These are phyloP conservation scores for Eretmocerus hayati DNA, from an alignment of 2,888 invertebrate species.

Conservation along the genomic window DNA sequence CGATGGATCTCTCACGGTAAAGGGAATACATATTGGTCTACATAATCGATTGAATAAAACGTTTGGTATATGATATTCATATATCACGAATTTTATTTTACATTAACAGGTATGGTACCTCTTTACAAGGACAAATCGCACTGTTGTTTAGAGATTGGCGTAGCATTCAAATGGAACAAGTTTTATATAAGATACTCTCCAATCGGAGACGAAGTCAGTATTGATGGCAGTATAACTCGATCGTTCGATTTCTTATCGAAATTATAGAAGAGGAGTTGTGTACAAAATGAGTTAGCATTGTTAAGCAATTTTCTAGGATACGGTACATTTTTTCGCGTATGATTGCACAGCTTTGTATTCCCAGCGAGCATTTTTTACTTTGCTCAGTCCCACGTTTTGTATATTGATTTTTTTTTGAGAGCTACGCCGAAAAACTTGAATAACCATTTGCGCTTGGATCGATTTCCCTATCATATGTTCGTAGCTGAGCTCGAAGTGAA, in stretches of 20 bases:
- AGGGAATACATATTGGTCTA: too few species aligned
- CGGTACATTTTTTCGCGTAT: constrained; percentile 2
- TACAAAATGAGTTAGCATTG: constrained; percentile 16
- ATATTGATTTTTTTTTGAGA: too few species aligned
- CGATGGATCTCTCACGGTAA: too few species aligned
- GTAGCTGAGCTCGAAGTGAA: constrained; percentile 5
- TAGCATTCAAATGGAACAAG: constrained; percentile 18
- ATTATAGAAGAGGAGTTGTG: constrained; percentile 7
- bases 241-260: neutral
- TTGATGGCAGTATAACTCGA: constrained; percentile 14
- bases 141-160: constrained; percentile 15
- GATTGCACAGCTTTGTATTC: constrained; percentile 23
- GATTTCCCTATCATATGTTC: neutral
- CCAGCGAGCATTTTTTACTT: constrained; percentile 18
- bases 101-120: constrained; percentile 27
- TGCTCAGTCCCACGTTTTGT: constrained; percentile 3
- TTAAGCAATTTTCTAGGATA: constrained; percentile 1
- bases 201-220: constrained; percentile 16
- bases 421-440: constrained; percentile 15
- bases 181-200: constrained; percentile 14
- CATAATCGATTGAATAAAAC: too few species aligned
- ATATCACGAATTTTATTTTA: constrained; percentile 27
- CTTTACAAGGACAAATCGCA: constrained; percentile 26
- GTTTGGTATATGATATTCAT: constrained; percentile 17
- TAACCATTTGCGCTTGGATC: constrained; percentile 7